A percentile compares a stretch with the other conserved stretches of the same genome.
Conservation (phyloP, 1,140 invertebrate species). For the Limonius californicus region DNA sequence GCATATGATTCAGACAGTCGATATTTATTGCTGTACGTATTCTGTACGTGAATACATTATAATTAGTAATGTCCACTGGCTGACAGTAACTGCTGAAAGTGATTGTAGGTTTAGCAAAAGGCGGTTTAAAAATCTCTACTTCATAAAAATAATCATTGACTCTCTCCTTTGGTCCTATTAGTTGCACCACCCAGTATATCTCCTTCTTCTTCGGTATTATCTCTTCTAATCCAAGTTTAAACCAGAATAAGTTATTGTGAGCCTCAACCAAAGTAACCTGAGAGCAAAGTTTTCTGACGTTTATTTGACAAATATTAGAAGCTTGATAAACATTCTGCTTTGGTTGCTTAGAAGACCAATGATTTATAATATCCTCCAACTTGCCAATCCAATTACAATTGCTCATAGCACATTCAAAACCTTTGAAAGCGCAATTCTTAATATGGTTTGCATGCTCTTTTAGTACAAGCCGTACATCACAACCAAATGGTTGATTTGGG, state of each 20-base stretch:
- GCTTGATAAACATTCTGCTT: slow-evolving; percentile 21
- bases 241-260: slow-evolving; percentile 25
- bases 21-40: neutral
- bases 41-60: slow-evolving; percentile 18
- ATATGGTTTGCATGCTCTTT: slow-evolving; percentile 23
- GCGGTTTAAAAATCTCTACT: slow-evolving; percentile 26
- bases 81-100: slow-evolving; percentile 26
- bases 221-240: slow-evolving; percentile 23
- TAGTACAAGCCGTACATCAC: neutral
- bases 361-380: slow-evolving; percentile 18
- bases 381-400: slow-evolving; percentile 24
- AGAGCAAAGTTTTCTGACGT: slow-evolving; percentile 22
- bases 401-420: slow-evolving; percentile 22
- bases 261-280: slow-evolving; percentile 25
- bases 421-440: slow-evolving; percentile 18
- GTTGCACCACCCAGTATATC: slow-evolving; percentile 24
- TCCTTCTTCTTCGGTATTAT: too few species aligned
- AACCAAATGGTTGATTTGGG: slow-evolving; percentile 21
- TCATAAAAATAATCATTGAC: slow-evolving; percentile 22
- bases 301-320: slow-evolving; percentile 27
- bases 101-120: slow-evolving; percentile 12
- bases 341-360: slow-evolving; percentile 26
- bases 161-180: slow-evolving; percentile 13
- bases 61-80: slow-evolving; percentile 18
- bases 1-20: neutral